phyloP scores from a whole-genome alignment of 2,888 invertebrate species.

The Cabera pusaria region DNA sequence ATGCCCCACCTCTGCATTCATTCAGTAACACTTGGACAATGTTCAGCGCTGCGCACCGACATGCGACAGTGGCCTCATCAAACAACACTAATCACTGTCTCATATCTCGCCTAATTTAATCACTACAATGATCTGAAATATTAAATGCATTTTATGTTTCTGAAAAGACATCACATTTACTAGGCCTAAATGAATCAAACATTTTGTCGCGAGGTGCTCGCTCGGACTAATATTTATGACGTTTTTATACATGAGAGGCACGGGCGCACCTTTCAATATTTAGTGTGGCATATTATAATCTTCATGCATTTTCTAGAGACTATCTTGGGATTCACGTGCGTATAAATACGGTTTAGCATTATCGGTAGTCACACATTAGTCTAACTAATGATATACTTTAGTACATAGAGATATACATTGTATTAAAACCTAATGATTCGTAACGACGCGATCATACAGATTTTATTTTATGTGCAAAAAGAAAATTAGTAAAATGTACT shows the following conservation, averaged over 20 bases:
- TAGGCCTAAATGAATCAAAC: slow-evolving; percentile 45
- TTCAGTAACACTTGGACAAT: slow-evolving; percentile 1
- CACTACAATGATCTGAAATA: slow-evolving; percentile 19
- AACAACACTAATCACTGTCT: neutral
- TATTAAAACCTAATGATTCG: slow-evolving; percentile 43
- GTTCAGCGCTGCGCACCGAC: too few species aligned
- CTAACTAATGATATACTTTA: slow-evolving; percentile 64
- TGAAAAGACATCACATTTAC: slow-evolving; percentile 23
- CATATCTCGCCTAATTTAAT: slow-evolving; percentile 14
- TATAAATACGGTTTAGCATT: slow-evolving; percentile 51
- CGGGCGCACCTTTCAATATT: slow-evolving; percentile 31
- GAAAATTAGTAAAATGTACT: slow-evolving; percentile 54
- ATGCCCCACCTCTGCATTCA: slow-evolving; percentile 29
- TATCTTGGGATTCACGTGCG: slow-evolving; percentile 42
- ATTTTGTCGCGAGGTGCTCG: slow-evolving; percentile 36
- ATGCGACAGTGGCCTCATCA: too few species aligned
- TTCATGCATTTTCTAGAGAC: slow-evolving; percentile 54
- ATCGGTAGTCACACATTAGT: slow-evolving; percentile 60
- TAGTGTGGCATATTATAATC: slow-evolving; percentile 22
- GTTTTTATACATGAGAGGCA: slow-evolving; percentile 25
- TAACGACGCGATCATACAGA: slow-evolving; percentile 49
- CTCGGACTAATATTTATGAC: slow-evolving; percentile 30
- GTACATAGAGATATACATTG: slow-evolving; percentile 47
- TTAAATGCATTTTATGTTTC: slow-evolving; percentile 31
- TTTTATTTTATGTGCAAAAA: slow-evolving; percentile 63